Evolutionary conservation across 2,888 invertebrate genomes (phyloP).

Genomic region (Monopis laevigella): DNA sequence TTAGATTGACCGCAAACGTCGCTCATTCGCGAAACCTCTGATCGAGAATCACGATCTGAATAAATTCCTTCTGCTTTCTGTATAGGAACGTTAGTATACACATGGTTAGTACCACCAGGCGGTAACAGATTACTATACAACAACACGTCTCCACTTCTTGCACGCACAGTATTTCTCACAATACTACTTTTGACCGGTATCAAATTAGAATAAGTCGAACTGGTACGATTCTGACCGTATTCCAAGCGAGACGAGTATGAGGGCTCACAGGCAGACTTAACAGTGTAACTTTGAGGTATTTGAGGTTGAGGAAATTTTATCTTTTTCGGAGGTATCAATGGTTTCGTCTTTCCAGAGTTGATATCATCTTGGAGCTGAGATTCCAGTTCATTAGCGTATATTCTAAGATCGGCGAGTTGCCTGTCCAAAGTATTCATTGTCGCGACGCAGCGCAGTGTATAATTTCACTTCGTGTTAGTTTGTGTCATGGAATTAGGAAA

Average conservation of each 20-base stretch:
- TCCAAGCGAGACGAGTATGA: conserved; percentile 80
- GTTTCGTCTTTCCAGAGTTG: conserved; percentile 56
- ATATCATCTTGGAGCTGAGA: conserved; percentile 60
- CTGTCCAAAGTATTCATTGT: conserved; percentile 57
- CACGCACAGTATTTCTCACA: conserved; percentile 47
- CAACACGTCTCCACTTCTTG: conserved; percentile 52
- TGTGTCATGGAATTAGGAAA: too few species aligned
- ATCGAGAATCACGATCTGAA: conserved; percentile 44
- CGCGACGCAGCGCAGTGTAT: too few species aligned
- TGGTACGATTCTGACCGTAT: conserved; percentile 50
- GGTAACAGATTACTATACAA: conserved; percentile 57
- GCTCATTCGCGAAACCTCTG: conserved; percentile 58
- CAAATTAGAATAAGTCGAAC: conserved; percentile 58
- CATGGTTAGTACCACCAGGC: conserved; percentile 59
- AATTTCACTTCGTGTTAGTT: too few species aligned
- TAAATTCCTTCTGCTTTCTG: conserved; percentile 59
- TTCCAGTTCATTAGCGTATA: conserved; percentile 58
- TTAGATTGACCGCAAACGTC: conserved; percentile 67
- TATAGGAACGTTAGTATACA: conserved; percentile 54
- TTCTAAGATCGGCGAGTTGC: conserved; percentile 54
- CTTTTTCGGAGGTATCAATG: conserved; percentile 58
- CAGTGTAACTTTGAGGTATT: conserved; percentile 81
- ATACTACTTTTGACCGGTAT: conserved; percentile 63
- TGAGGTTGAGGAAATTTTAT: conserved; percentile 54
- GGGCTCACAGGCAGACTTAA: conserved; percentile 78